Percentiles rank a stretch among this genome's conserved stretches.
These are phyloP conservation scores for Cervus canadensis DNA, from an alignment of 2,113 vertebrate genomes.

Conservation along the genomic window DNA sequence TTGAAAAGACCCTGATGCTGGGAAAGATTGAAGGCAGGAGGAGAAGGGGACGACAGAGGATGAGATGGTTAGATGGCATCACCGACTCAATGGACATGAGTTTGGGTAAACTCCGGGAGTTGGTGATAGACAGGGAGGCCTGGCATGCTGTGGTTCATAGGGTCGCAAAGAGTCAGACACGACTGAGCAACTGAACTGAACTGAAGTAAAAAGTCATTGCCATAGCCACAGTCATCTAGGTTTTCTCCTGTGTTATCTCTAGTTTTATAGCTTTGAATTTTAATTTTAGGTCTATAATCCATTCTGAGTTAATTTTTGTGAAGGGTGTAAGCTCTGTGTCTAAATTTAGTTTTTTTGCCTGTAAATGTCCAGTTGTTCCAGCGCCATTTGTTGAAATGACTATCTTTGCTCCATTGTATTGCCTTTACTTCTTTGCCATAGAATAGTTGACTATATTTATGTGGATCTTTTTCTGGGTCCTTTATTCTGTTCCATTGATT, in stretches of 20 bases:
- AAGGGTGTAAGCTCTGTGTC: neutral
- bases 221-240: neutral
- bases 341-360: neutral
- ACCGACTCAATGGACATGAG: neutral
- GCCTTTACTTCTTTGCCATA: neutral
- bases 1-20: neutral
- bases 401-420: neutral
- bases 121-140: neutral
- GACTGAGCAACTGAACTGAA: neutral
- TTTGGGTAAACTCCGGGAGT: neutral
- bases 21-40: neutral
- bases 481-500: neutral
- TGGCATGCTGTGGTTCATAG: neutral
- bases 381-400: neutral
- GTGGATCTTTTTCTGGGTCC: neutral
- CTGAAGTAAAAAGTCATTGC: neutral
- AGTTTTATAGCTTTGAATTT: neutral
- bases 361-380: neutral
- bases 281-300: neutral
- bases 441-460: neutral
- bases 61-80: neutral
- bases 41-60: neutral
- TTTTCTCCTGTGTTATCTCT: neutral
- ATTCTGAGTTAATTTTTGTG: neutral
- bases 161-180: rapidly evolving